Evolutionary conservation across 2,113 vertebrate genomes (phyloP).

Genomic region (Lepus timidus): DNA sequence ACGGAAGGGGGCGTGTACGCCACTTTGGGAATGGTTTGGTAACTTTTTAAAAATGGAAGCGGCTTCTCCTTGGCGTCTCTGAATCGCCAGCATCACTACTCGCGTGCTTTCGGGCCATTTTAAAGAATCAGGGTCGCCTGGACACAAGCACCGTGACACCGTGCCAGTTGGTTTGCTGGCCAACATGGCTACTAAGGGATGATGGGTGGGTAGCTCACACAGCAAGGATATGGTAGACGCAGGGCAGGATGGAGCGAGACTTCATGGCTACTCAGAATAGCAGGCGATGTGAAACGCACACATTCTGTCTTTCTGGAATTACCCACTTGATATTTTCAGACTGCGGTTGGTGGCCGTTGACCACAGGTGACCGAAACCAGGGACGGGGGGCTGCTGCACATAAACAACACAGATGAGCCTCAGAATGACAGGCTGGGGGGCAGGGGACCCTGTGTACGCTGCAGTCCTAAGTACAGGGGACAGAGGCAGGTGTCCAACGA

Average conservation of each 20-base stretch:
- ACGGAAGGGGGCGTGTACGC: neutral
- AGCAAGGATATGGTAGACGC: too few relatives aligned
- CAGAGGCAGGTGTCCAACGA: neutral
- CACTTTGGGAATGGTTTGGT: neutral
- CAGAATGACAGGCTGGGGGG: neutral
- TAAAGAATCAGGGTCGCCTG: neutral
- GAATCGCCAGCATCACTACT: neutral
- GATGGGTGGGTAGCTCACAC: neutral
- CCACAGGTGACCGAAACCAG: neutral
- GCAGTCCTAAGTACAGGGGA: neutral
- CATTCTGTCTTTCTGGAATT: neutral
- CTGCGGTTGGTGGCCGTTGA: neutral
- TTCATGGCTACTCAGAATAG: neutral
- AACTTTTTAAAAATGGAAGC: neutral
- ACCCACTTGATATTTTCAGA: neutral
- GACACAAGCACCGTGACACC: neutral
- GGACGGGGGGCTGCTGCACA: neutral
- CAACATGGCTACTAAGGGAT: neutral
- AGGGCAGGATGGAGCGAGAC: neutral
- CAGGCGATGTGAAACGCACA: neutral
- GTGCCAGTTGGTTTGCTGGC: neutral
- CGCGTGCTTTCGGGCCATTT: neutral
- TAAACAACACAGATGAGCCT: rapidly evolving
- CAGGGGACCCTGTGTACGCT: rapidly evolving
- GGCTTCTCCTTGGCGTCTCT: neutral